A percentile compares a stretch with the other conserved stretches of the same genome.
phyloP scores from a whole-genome alignment of 2,113 vertebrate species.

The Phasianus colchicus region DNA sequence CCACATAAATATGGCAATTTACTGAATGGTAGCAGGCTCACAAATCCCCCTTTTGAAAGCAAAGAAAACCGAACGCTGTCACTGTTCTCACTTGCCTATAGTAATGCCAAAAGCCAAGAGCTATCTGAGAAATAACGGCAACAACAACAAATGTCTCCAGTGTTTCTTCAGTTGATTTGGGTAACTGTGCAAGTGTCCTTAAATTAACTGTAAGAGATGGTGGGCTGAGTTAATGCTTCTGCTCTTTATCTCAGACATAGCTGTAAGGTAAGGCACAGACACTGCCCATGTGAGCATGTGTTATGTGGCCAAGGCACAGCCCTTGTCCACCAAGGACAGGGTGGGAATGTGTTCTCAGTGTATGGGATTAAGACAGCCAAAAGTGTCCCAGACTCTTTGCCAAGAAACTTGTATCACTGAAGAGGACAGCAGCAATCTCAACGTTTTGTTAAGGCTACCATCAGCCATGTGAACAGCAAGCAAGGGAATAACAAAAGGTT shows the following conservation, averaged over 20 bases:
- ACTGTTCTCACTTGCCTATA: neutral
- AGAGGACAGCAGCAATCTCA: neutral
- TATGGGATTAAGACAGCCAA: accelerated
- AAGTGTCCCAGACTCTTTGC: neutral
- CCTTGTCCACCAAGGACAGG: accelerated
- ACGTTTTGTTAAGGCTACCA: neutral
- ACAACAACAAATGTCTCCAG: neutral
- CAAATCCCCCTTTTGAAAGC: neutral
- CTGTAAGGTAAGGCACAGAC: neutral
- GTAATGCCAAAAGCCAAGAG: neutral
- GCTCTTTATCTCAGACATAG: accelerated
- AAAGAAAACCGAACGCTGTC: neutral
- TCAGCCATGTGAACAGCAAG: neutral
- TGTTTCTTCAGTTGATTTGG: neutral
- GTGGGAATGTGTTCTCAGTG: accelerated
- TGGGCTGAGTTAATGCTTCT: neutral
- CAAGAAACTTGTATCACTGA: neutral
- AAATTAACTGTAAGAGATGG: neutral
- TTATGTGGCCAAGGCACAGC: neutral
- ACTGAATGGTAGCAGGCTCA: neutral
- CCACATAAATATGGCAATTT: neutral
- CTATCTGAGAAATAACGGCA: neutral
- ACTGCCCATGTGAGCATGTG: accelerated
- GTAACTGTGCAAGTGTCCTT: neutral
- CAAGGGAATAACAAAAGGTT: neutral